phyloP scores from a whole-genome alignment of 2,888 invertebrate species.

The Eristalinus sepulchralis region DNA sequence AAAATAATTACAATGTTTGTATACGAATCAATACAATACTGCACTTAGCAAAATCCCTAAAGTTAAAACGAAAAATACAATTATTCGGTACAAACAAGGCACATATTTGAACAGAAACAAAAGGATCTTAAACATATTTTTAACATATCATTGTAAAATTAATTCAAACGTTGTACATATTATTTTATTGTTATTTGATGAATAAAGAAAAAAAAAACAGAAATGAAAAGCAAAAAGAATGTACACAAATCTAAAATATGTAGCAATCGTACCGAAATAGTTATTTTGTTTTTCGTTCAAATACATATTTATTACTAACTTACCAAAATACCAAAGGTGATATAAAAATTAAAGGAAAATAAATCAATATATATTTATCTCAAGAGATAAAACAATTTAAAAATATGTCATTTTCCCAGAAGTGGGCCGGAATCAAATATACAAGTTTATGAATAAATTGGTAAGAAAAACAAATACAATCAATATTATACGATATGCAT shows the following conservation, averaged over 20 bases:
- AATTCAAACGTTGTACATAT: slow-evolving; percentile 68
- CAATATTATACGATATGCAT: slow-evolving; percentile 55
- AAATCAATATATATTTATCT: slow-evolving; percentile 41
- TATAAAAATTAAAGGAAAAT: slow-evolving; percentile 49
- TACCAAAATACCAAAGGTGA: slow-evolving; percentile 70
- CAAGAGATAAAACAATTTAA: not conserved
- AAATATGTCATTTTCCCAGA: not conserved
- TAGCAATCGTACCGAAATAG: slow-evolving; percentile 52
- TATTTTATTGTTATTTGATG: slow-evolving; percentile 50
- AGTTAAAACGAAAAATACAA: slow-evolving; percentile 49
- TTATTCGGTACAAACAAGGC: slow-evolving; percentile 64
- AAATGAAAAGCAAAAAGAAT: not conserved
- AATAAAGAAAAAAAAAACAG: slow-evolving; percentile 37
- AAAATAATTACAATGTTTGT: slow-evolving; percentile 75
- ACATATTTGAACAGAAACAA: slow-evolving; percentile 72
- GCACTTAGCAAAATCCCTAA: slow-evolving; percentile 44
- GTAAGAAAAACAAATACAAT: not conserved
- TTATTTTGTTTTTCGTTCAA: slow-evolving; percentile 55
- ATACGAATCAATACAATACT: slow-evolving; percentile 75
- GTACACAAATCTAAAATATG: slow-evolving; percentile 26
- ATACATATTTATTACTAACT: slow-evolving; percentile 51
- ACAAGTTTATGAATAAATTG: not conserved
- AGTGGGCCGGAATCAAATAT: not conserved
- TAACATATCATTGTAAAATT: slow-evolving; percentile 73
- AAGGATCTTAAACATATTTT: slow-evolving; percentile 63